Percentiles rank a stretch among this genome's conserved stretches.
These are phyloP conservation scores for Nasonovia ribisnigri DNA, from an alignment of 2,888 invertebrate genomes.

Conservation along the genomic window DNA sequence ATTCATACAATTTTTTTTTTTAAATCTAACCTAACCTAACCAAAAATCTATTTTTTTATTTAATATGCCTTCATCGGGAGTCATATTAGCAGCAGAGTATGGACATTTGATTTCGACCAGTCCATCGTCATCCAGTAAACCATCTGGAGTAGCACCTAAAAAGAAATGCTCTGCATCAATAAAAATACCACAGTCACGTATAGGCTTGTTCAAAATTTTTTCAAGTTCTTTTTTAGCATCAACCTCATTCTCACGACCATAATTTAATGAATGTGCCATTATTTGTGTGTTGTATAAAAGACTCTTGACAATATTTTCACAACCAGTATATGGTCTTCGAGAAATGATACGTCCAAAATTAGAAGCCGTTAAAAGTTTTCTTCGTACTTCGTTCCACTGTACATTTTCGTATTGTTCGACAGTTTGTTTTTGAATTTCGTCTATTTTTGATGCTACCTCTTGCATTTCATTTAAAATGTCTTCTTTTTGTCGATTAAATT, in stretches of 20 bases:
- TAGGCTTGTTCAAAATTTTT: background rate
- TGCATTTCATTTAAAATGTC: no score
- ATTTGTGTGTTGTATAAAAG: background rate
- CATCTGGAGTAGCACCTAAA: conserved; percentile 6
- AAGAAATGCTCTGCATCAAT: background rate
- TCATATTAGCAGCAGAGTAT: background rate
- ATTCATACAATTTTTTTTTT: no score
- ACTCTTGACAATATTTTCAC: conserved; percentile 3
- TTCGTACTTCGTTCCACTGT: conserved; percentile 12
- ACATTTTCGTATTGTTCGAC: background rate
- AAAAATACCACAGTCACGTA: background rate
- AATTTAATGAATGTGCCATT: background rate
- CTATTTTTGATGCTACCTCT: background rate
- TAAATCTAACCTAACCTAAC: no score
- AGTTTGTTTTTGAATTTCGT: background rate
- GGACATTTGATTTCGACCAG: background rate
- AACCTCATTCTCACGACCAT: background rate
- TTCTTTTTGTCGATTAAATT: no score
- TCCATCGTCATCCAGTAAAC: background rate
- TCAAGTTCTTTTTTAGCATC: background rate
- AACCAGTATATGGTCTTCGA: background rate
- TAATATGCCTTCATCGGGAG: no score
- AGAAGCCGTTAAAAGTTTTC: background rate
- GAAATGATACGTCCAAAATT: background rate
- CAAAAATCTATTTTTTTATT: no score